Evolutionary conservation across 2,113 vertebrate genomes (phyloP).

Genomic region (Alaudala cheleensis): DNA sequence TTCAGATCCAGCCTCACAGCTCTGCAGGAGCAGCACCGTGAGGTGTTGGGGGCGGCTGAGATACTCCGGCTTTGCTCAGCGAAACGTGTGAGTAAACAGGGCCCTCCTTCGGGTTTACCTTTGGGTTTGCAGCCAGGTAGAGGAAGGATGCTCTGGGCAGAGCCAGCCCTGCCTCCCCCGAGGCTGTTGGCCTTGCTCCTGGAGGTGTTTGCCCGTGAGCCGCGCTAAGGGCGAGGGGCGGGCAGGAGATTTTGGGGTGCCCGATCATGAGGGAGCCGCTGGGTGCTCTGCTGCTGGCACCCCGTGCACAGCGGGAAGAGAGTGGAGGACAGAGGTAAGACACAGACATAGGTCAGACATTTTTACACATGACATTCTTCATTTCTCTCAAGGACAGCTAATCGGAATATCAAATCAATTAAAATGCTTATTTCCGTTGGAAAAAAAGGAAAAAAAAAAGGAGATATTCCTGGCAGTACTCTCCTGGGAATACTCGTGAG

Average conservation of each 20-base stretch:
- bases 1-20: background rate
- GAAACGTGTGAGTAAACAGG: background rate
- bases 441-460: rapidly evolving
- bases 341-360: background rate
- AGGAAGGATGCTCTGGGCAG: background rate
- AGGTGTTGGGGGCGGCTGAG: background rate
- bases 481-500: background rate
- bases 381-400: background rate
- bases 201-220: background rate
- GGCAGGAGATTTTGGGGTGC: background rate
- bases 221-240: rapidly evolving
- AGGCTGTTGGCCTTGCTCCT: background rate
- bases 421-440: background rate
- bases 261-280: background rate
- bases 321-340: background rate
- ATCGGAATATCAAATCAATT: background rate
- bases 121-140: background rate
- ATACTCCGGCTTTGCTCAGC: background rate
- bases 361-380: background rate
- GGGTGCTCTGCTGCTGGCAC: background rate
- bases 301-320: background rate
- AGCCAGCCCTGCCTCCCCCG: background rate
- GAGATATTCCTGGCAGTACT: background rate
- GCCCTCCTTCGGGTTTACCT: background rate
- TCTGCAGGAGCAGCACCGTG: background rate